A percentile compares a stretch with the other conserved stretches of the same genome.
Evolutionary conservation across 2,797 vertebrate genomes (phyloP).

Genomic region (Semotilus atromaculatus): DNA sequence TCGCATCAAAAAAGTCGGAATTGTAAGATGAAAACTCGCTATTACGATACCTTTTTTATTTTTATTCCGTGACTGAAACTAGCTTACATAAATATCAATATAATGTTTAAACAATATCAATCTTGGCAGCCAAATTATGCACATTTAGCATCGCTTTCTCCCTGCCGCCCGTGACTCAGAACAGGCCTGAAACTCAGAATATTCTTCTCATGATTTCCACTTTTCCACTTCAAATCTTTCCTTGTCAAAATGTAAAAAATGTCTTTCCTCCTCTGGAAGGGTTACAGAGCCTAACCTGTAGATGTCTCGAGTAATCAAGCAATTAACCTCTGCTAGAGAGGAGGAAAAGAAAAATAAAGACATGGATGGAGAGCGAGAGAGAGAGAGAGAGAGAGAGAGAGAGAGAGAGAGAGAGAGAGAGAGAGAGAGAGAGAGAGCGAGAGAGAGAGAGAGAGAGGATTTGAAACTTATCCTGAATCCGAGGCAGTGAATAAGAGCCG

Average conservation of each 20-base stretch:
- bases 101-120: background rate
- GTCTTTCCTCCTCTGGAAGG: background rate
- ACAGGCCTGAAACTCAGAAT: background rate
- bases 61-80: background rate
- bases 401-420: background rate
- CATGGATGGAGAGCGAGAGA: background rate
- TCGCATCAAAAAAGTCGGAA: background rate
- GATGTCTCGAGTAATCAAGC: conserved; percentile 17
- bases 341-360: background rate
- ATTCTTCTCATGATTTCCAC: background rate
- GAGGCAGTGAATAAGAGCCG: background rate
- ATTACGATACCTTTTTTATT: background rate
- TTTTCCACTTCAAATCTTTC: background rate
- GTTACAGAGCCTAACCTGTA: conserved; percentile 13
- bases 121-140: background rate
- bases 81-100: background rate
- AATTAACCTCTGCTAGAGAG: conserved; percentile 35
- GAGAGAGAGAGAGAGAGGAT: background rate
- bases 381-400: background rate
- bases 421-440: no score
- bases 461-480: background rate
- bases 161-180: background rate
- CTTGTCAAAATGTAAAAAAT: conserved; percentile 17
- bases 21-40: background rate
- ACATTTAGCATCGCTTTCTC: background rate